Base-by-base conservation (phyloP, 2,888 invertebrate genomes). In the Parnassius smintheus region DNA sequence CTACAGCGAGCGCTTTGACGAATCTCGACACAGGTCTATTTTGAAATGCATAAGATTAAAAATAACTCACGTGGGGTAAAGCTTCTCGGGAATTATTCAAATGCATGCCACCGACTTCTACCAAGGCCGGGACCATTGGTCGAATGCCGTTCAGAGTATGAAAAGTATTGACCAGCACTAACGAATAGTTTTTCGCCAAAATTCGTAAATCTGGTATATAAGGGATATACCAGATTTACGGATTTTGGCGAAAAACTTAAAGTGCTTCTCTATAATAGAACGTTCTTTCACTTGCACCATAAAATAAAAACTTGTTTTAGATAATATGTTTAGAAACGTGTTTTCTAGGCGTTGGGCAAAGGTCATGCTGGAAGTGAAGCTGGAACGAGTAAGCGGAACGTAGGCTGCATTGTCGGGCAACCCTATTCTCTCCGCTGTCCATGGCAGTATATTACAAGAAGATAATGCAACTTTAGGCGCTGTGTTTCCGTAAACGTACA, bases 91-190 rank as follows among this genome's bases (percentile, higher is more conserved):
- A 72, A 2, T 81, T 76, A 49, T 83, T 83, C 46, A 94, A 82
- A 73, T 94, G 94, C 78, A 94, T 88, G 1, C 94, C 95, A 8
- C 94, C 94, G 11, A 94, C 91, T 82, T 94, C 95, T 10, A 95
- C 83, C 0, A 94, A 77, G 35, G 93, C 93, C 0, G 93, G 93
- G 0, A 93, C 72, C 2, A 86, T 71, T 0, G 95, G 94, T 18
- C 89, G 86, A 1, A 92, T 89, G 0, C 94, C 94, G 63, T 93
- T 92, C 50, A 94, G 71, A 1, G 93, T 90, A 66, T 93, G 93
- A 72, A 94, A 94, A 9, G 93, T 93, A 72, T 95, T 95, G 8
- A 93, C 81, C 46, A 95, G 73, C 66, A 94, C 73, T 56, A 94
- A 72, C 0, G 92, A 91, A 10, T 41, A 55, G 0, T 92, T 92